A percentile compares a stretch with the other conserved stretches of the same genome.
Evolutionary conservation across 2,113 vertebrate species (phyloP).

Genomic region (Ramphastos sulfuratus): DNA sequence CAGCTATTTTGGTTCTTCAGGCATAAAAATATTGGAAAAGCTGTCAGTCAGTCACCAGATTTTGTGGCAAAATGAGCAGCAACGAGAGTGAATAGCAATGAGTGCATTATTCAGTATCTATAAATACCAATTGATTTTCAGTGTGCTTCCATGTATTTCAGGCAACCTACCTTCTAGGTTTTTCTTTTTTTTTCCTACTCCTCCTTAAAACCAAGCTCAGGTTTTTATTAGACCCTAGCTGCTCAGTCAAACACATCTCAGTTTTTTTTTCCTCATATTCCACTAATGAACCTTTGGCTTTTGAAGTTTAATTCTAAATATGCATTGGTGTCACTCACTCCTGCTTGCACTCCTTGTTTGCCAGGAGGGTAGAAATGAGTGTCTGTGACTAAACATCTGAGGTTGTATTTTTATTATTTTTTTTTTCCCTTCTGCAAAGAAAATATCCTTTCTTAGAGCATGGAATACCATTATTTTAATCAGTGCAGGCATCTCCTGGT

Average conservation of each 20-base stretch:
- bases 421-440: background rate
- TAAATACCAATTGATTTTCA: conserved; percentile 47
- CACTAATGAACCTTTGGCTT: background rate
- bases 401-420: background rate
- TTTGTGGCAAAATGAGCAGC: conserved; percentile 55
- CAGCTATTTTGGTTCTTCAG: conserved; percentile 45
- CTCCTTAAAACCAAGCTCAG: background rate
- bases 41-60: conserved; percentile 45
- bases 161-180: background rate
- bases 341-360: background rate
- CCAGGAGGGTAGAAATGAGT: background rate
- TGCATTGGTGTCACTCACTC: background rate
- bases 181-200: too few species aligned
- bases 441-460: background rate
- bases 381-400: conserved; percentile 15
- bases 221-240: conserved; percentile 9
- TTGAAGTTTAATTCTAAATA: conserved; percentile 37
- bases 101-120: conserved; percentile 49
- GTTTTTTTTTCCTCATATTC: background rate
- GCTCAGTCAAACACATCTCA: background rate
- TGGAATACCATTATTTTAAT: conserved; percentile 27
- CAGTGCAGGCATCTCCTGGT: background rate
- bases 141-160: background rate
- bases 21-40: conserved; percentile 59
- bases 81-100: conserved; percentile 57